Evolutionary conservation across 1,140 invertebrate species (phyloP).

Genomic region (Zaprionus nigranus): DNA sequence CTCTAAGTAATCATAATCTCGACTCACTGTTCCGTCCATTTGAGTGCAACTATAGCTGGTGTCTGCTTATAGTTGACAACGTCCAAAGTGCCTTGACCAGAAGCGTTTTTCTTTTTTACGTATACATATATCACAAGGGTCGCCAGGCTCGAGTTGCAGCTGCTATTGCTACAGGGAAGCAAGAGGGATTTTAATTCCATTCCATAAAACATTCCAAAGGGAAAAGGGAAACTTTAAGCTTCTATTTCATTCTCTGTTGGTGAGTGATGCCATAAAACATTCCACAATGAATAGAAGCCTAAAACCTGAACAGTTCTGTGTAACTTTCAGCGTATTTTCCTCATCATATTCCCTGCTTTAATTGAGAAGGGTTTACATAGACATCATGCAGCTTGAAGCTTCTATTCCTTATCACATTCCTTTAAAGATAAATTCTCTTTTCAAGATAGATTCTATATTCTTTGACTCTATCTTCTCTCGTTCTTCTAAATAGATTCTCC

Average conservation of each 20-base stretch:
- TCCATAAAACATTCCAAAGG: too few relatives aligned
- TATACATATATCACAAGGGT: neutral
- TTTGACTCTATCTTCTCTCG: too few relatives aligned
- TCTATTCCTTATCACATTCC: too few relatives aligned
- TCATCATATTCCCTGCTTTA: neutral
- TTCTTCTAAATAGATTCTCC: too few relatives aligned
- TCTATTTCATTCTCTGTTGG: neutral
- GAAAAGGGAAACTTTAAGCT: neutral
- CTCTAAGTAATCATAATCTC: conserved; percentile 29
- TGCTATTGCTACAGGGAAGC: neutral
- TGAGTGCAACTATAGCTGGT: neutral
- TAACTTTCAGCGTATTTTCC: neutral
- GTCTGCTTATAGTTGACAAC: conserved; percentile 15
- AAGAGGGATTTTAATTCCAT: too few relatives aligned
- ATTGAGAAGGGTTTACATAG: too few relatives aligned
- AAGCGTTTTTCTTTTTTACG: neutral
- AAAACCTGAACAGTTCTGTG: too few relatives aligned
- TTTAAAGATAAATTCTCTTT: too few relatives aligned
- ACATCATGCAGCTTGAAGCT: too few relatives aligned
- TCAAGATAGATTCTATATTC: too few relatives aligned
- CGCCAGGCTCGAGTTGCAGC: neutral
- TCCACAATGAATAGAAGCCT: too few relatives aligned
- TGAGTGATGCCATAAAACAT: neutral
- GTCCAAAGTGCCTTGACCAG: conserved; percentile 59
- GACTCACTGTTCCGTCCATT: conserved; percentile 41